Evolutionary conservation across 2,113 vertebrate genomes (phyloP), one percentile per base, ranked within the genome.

Genomic region (Mus pahari): DNA sequence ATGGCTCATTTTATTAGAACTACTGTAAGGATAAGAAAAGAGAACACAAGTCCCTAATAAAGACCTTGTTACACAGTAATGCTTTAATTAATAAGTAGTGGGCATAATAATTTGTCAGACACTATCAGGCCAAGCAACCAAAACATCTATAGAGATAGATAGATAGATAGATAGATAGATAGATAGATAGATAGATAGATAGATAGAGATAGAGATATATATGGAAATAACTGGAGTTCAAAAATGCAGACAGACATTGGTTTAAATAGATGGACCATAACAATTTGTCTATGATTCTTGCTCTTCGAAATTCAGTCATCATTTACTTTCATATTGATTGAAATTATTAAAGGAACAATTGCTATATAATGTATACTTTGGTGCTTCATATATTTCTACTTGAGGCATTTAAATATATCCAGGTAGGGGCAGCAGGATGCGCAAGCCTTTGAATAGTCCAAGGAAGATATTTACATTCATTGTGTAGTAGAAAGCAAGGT

Each of bases 291-390:
- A 48, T 42, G 14, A 94, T 84, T 88, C 13, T 96, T 89, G 6
- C 28, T 94, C n/a, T 84, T 92, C 86, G 22, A 96, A 90, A 22
- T 93, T 90, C 4, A 81, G 17, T 88, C 50, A 66, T 4, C 36
- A 62, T 87, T 4, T 71, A 75, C 60, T 94, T 94, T 91, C 19
- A 68, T 84, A 74, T 64, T 96, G 71, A 71, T 10, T 90, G 26
- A 81, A 45, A 4, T 66, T 93, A 68, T 78, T 90, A 78, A 71
- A 66, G 86, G n/a, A 73, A 55, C 20, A 74, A 60, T 12, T 94
- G 0, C 3, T 88, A 33, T 26, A 89, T 71, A 13, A 13, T 70
- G 94, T 89, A 12, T 68, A 71, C 62, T 81, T 89, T 19, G 10
- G 50, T 31, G 3, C n/a, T 75, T 91, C 53, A 9, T 53, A 19